Evolutionary conservation across 2,113 vertebrate species (phyloP).

Genomic region (Octodon degus): DNA sequence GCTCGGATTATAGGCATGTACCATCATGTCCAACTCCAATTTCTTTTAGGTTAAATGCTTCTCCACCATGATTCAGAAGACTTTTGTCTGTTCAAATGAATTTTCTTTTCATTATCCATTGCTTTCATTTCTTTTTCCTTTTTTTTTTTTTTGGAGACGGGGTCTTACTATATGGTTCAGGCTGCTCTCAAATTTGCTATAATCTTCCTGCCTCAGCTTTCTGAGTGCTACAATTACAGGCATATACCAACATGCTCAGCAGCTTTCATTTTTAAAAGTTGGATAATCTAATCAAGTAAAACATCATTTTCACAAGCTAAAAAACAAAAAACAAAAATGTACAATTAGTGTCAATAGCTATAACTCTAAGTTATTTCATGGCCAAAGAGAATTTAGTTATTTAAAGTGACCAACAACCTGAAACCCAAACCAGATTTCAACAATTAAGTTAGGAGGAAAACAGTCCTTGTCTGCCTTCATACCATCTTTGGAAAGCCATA

Average conservation of each 20-base stretch:
- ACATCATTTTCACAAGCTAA: conserved; percentile 19
- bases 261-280: conserved; percentile 59
- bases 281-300: conserved; percentile 59
- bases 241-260: background rate
- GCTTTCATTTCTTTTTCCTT: conserved; percentile 40
- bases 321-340: conserved; percentile 15
- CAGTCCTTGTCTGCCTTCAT: conserved; percentile 1
- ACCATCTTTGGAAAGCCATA: conserved; percentile 65
- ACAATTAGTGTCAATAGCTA: conserved; percentile 34
- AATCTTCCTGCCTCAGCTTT: background rate
- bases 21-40: background rate
- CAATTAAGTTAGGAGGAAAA: background rate
- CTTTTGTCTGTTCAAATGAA: background rate
- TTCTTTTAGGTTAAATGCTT: conserved; percentile 45
- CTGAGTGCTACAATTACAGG: background rate
- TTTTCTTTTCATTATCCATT: conserved; percentile 40
- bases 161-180: background rate
- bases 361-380: conserved; percentile 36
- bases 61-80: conserved; percentile 2
- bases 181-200: background rate
- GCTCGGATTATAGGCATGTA: background rate
- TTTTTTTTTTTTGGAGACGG: background rate
- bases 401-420: conserved; percentile 35
- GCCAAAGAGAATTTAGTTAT: conserved; percentile 36
- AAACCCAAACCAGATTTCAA: conserved; percentile 28